Evolutionary conservation across 2,113 vertebrate genomes (phyloP), one percentile per base, ranked within the genome.

Genomic region (Crypturellus undulatus): DNA sequence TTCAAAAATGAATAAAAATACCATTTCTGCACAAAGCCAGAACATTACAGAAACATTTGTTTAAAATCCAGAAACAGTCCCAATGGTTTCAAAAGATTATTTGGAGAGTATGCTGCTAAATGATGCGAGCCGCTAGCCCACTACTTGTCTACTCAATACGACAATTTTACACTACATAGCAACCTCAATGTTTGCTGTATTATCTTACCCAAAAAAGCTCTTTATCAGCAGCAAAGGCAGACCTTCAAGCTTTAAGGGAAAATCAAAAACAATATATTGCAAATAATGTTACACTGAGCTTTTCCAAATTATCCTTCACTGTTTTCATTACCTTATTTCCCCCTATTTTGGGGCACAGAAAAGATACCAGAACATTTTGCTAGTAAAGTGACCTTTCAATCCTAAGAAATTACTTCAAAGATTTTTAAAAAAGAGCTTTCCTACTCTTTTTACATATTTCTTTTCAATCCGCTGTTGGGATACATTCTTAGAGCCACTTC

Each of bases 81-180:
- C 60, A 71, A 32, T 43, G 71, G 30, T 47, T 72, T 77, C 84
- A 60, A 73, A 85, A 82, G 79, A 79, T 65, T 62, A 84, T 92
- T 93, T 91, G 54, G 43, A 91, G 78, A 83, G 13, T 52, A 32
- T 76, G 38, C n/a, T 91, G 87, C 67, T 95, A 87, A 91, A 91
- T 54, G 73, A 49, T 28, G 40, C 5, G 3, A 89, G 70, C 63
- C 76, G 40, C 70, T 76, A 19, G 30, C 22, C 62, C 15, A 24
- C 32, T 71, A 30, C 21, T 69, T 75, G 42, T 71, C 52, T 75
- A 73, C 65, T 84, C 65, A 89, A 76, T 0, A 81, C 67, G 58
- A 67, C 38, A 79, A 69, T 21, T 84, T 89, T 6, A 68, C 9
- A 47, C 34, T 8, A 10, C 6, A 40, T 12, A 89, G 47, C 32